phyloP scores from a whole-genome alignment of 1,140 invertebrate species.

The Cydia splendana region DNA sequence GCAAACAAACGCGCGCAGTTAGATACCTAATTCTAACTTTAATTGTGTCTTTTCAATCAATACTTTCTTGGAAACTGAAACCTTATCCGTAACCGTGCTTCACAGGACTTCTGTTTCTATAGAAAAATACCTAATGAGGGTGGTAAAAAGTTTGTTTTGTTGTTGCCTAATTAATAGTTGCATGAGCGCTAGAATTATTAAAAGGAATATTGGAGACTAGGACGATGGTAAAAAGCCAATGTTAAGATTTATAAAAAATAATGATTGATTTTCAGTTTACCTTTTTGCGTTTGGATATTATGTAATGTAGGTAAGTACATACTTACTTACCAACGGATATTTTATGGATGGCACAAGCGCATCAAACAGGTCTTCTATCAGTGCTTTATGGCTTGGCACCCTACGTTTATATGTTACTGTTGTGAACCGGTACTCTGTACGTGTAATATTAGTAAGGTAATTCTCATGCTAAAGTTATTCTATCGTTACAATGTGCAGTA shows the following conservation, averaged over 20 bases:
- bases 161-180: neutral
- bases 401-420: no score
- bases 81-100: neutral
- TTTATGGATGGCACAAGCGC: no score
- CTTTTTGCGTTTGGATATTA: no score
- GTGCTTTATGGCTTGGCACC: neutral
- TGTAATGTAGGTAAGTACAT: no score
- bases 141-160: neutral
- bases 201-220: no score
- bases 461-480: neutral
- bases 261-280: no score
- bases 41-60: conserved; percentile 80
- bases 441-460: neutral
- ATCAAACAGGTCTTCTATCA: no score
- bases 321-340: no score
- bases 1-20: conserved; percentile 66
- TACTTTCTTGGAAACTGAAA: conserved; percentile 51
- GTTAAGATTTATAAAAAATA: no score
- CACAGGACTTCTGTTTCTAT: no score
- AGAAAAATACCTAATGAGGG: neutral
- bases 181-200: neutral
- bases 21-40: conserved; percentile 78
- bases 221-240: neutral
- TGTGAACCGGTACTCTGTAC: neutral
- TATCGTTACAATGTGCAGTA: neutral